Percentiles rank a stretch among this genome's conserved stretches.
phyloP scores from a whole-genome alignment of 2,888 invertebrate species.

The Tetranychus piercei region DNA sequence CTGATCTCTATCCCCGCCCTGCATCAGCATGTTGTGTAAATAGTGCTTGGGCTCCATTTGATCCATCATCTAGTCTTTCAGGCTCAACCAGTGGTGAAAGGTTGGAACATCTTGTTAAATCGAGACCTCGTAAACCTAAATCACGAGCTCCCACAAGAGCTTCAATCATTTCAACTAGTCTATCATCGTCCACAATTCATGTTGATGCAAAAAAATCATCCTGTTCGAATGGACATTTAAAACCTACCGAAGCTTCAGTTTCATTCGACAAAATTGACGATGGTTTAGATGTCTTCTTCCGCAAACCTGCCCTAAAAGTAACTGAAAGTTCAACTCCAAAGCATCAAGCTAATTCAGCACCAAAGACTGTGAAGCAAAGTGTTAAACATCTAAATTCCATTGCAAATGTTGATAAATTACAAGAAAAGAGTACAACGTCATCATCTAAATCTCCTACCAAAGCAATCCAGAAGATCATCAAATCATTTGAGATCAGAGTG shows the following conservation, averaged over 20 bases:
- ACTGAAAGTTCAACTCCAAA: neutral
- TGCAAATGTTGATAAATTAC: neutral
- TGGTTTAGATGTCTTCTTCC: neutral
- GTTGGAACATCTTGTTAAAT: neutral
- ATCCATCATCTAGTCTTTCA: neutral
- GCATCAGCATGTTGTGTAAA: neutral
- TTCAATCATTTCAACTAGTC: neutral
- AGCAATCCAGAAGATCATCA: neutral
- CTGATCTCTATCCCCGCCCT: neutral
- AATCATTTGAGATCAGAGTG: neutral
- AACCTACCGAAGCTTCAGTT: neutral
- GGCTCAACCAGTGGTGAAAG: neutral
- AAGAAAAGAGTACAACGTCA: neutral
- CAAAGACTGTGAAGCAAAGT: neutral
- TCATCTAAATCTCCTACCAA: neutral
- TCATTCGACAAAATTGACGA: neutral
- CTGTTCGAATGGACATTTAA: neutral
- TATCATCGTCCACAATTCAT: neutral
- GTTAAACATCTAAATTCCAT: neutral
- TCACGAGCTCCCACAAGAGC: neutral
- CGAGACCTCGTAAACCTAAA: neutral
- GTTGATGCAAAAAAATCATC: neutral
- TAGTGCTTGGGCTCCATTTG: neutral
- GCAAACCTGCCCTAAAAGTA: neutral
- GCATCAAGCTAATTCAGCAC: neutral